A percentile compares a stretch with the other conserved stretches of the same genome.
Conservation (phyloP, 2,797 vertebrate species). For the Mico argentatus region DNA sequence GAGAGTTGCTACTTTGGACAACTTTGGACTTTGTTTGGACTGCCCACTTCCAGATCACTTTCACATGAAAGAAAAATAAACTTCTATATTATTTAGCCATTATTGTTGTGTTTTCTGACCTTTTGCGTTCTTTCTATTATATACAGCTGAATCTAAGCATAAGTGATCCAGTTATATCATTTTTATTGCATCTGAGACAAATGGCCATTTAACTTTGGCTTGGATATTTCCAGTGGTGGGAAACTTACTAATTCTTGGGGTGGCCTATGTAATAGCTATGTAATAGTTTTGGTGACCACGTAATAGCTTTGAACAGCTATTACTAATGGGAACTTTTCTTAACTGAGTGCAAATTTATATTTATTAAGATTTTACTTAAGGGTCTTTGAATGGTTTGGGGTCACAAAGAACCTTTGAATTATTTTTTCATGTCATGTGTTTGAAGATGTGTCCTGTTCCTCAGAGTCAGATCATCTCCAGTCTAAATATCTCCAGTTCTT, state of each 20-base stretch:
- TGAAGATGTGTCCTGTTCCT: conserved; percentile 36
- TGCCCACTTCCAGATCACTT: not conserved
- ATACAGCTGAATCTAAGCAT: not conserved
- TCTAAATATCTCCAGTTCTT: conserved; percentile 38
- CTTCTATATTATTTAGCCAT: not conserved
- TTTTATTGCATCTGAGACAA: conserved; percentile 23
- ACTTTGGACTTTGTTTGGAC: not conserved
- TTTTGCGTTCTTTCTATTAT: not conserved
- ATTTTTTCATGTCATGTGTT: not conserved
- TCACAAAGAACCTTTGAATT: not conserved
- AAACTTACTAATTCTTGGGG: not conserved
- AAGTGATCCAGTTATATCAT: not conserved
- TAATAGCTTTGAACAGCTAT: not conserved
- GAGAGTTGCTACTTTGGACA: not conserved
- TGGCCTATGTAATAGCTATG: not conserved
- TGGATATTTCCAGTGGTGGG: not conserved
- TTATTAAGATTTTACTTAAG: not conserved
- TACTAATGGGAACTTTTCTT: conserved; percentile 18
- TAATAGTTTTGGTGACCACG: no score
- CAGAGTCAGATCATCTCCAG: not conserved
- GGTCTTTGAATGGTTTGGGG: not conserved
- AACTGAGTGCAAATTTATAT: conserved; percentile 15
- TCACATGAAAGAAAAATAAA: not conserved
- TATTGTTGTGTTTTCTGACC: conserved; percentile 25
- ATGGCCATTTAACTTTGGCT: conserved; percentile 20